Conservation (phyloP, 2,888 invertebrate genomes). For the Iselma pallidipennis region DNA sequence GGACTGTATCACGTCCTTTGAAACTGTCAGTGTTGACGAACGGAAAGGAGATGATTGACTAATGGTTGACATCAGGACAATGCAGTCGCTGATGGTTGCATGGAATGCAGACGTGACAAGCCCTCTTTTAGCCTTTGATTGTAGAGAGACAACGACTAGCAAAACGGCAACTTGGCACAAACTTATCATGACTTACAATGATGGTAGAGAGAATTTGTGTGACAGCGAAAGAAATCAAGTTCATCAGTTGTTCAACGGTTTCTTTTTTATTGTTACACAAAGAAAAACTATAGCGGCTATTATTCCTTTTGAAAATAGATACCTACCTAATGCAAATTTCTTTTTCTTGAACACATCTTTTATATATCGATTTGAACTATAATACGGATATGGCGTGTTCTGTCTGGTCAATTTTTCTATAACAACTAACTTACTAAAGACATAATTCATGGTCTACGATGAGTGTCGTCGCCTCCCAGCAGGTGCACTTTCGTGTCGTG, state of each 20-base stretch:
- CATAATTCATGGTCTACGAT: constrained; percentile 36
- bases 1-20: constrained; percentile 35
- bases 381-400: background rate
- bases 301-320: too few species aligned
- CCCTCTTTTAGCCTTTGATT: constrained; percentile 32
- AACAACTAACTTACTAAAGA: constrained; percentile 31
- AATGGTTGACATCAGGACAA: constrained; percentile 54
- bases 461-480: constrained; percentile 50
- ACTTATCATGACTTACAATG: constrained; percentile 1
- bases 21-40: constrained; percentile 39
- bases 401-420: constrained; percentile 6
- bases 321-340: too few species aligned
- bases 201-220: background rate
- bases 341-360: too few species aligned
- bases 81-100: constrained; percentile 38
- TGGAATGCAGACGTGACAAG: constrained; percentile 49
- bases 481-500: constrained; percentile 46
- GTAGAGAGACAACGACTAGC: background rate
- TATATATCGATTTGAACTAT: too few species aligned
- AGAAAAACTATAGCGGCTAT: background rate
- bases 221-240: background rate
- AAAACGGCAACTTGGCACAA: constrained; percentile 2
- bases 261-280: background rate
- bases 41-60: constrained; percentile 50
- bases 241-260: background rate